phyloP scores from a whole-genome alignment of 35 echinoderm and acorn worm species.

The Stichopus chloronotus region DNA sequence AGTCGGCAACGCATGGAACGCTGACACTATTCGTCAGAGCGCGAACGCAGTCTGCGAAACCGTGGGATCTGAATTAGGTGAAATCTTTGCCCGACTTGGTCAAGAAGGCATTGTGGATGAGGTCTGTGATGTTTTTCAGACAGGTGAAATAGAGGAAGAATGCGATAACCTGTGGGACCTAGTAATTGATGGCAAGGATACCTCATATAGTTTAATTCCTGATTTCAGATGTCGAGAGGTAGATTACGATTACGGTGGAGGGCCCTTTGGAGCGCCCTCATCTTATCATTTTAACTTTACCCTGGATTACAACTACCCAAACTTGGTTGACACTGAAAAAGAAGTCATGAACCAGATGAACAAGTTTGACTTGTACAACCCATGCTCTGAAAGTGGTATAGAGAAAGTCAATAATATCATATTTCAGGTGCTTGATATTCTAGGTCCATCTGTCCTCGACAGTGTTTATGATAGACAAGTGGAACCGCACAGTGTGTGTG shows the following conservation, averaged over 20 bases:
- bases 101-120: neutral
- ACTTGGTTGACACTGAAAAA: neutral
- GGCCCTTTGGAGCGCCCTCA: too few relatives aligned
- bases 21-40: neutral
- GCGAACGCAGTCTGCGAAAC: neutral
- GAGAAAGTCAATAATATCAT: constrained; percentile 38
- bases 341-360: neutral
- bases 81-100: neutral
- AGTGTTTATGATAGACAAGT: neutral
- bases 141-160: neutral
- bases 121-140: neutral
- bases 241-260: neutral
- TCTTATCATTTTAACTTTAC: neutral
- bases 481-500: constrained; percentile 5
- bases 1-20: constrained; percentile 26
- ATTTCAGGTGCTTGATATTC: neutral
- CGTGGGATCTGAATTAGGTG: neutral
- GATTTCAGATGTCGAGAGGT: neutral
- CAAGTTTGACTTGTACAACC: neutral
- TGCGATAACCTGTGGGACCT: neutral
- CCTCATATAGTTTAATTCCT: neutral
- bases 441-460: constrained; percentile 21
- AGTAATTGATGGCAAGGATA: neutral
- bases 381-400: constrained; percentile 20
- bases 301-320: neutral